phyloP scores from a whole-genome alignment of 2,797 vertebrate genomes.

The Platalea minor region DNA sequence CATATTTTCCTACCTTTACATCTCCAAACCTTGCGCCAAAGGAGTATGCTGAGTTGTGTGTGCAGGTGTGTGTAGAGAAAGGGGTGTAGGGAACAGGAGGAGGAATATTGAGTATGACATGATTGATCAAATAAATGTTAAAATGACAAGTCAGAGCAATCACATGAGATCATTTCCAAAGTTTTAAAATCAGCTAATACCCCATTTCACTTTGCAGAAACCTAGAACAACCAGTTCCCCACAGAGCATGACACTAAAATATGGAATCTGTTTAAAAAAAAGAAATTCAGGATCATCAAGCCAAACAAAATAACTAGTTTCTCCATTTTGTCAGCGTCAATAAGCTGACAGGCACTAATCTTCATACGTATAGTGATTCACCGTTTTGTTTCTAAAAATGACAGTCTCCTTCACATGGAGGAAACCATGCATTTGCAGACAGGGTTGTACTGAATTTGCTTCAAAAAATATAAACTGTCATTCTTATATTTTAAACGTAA shows the following conservation, averaged over 20 bases:
- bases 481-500: background rate
- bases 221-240: slow-evolving; percentile 73
- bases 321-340: slow-evolving; percentile 72
- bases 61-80: slow-evolving; percentile 74
- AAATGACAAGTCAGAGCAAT: slow-evolving; percentile 77
- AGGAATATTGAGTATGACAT: slow-evolving; percentile 76
- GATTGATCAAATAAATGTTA: slow-evolving; percentile 77
- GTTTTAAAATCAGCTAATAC: slow-evolving; percentile 71
- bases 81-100: slow-evolving; percentile 71
- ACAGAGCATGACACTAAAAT: slow-evolving; percentile 70
- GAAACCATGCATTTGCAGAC: background rate
- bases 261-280: slow-evolving; percentile 70
- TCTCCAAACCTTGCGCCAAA: slow-evolving; percentile 74
- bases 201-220: slow-evolving; percentile 72
- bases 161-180: slow-evolving; percentile 74
- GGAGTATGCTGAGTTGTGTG: slow-evolving; percentile 73
- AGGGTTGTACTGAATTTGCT: background rate
- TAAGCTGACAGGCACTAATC: slow-evolving; percentile 69
- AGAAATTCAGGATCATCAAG: slow-evolving; percentile 68
- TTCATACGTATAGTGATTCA: background rate
- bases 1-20: slow-evolving; percentile 78
- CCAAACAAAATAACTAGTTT: slow-evolving; percentile 78
- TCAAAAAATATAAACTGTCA: background rate
- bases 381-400: slow-evolving; percentile 57
- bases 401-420: background rate